phyloP scores from a whole-genome alignment of 2,113 vertebrate species.

The Irena cyanogastra region DNA sequence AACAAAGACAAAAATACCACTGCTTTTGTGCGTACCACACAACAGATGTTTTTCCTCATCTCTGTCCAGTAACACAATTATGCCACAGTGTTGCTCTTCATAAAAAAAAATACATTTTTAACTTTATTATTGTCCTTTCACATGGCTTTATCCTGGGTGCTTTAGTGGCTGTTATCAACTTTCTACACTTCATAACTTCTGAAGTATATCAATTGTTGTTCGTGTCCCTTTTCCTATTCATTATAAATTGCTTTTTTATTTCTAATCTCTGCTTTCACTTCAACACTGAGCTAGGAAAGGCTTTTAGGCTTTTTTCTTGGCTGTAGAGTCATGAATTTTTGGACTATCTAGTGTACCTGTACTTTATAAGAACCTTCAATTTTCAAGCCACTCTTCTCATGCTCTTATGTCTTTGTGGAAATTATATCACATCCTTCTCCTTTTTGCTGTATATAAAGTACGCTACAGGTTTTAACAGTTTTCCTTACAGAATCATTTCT shows the following conservation, averaged over 20 bases:
- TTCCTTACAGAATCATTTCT: not conserved
- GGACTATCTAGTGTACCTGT: not conserved
- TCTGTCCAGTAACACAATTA: not conserved
- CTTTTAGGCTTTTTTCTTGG: conserved; percentile 33
- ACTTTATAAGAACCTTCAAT: conserved; percentile 18
- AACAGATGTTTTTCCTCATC: not conserved
- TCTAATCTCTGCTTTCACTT: conserved; percentile 38
- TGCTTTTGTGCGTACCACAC: not conserved
- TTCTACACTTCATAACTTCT: conserved; percentile 33
- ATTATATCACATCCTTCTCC: not conserved
- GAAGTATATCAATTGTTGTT: conserved; percentile 13
- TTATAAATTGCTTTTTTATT: conserved; percentile 51
- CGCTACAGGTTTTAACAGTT: not conserved
- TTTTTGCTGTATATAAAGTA: not conserved
- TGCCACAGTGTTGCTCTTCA: not conserved
- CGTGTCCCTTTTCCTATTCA: not conserved
- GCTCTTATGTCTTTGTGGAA: not conserved
- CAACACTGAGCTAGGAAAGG: not conserved
- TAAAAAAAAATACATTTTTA: not conserved
- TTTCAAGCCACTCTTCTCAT: conserved; percentile 18
- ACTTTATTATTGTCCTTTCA: conserved; percentile 7
- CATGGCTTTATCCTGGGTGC: not conserved
- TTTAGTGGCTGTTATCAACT: conserved; percentile 24
- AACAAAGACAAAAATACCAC: not conserved
- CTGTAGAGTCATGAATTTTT: conserved; percentile 20